Conservation (phyloP, 2,888 invertebrate genomes). For the Venusia cambrica region DNA sequence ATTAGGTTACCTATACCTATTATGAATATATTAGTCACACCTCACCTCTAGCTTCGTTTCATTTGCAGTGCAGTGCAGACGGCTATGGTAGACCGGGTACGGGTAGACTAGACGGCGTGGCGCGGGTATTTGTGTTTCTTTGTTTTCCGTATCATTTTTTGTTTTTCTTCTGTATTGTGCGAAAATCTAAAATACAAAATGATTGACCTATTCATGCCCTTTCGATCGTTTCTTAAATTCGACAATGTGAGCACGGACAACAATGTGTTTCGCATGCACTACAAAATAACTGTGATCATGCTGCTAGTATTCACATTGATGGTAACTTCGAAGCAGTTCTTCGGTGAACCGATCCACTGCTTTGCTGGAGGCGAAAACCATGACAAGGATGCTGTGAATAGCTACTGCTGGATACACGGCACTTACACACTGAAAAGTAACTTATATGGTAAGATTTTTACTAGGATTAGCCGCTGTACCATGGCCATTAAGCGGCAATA, state of each 20-base stretch:
- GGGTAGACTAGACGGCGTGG: too few relatives aligned
- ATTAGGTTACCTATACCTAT: too few relatives aligned
- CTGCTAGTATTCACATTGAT: constrained; percentile 87
- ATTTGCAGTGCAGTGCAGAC: too few relatives aligned
- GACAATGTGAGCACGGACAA: constrained; percentile 88
- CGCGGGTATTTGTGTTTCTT: too few relatives aligned
- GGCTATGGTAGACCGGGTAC: too few relatives aligned
- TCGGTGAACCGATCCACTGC: constrained; percentile 92
- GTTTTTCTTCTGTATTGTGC: constrained; percentile 1
- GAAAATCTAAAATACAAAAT: constrained; percentile 55
- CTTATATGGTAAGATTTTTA: constrained; percentile 58
- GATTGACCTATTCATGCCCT: constrained; percentile 85
- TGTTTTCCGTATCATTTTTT: too few relatives aligned
- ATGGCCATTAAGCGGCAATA: too few relatives aligned
- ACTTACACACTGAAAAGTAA: constrained; percentile 82
- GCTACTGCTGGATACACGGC: constrained; percentile 90
- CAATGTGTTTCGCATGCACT: constrained; percentile 87
- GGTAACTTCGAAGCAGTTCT: constrained; percentile 90
- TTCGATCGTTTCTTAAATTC: constrained; percentile 84
- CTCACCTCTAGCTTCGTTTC: too few relatives aligned
- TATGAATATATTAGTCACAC: too few relatives aligned
- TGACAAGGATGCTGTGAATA: constrained; percentile 84
- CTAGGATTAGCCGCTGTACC: too few relatives aligned
- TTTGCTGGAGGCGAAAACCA: constrained; percentile 69
- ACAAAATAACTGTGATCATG: constrained; percentile 86